Evolutionary conservation across 2,888 invertebrate genomes (phyloP), one percentile per base, ranked within the genome.

Genomic region (Frankliniella fusca): DNA sequence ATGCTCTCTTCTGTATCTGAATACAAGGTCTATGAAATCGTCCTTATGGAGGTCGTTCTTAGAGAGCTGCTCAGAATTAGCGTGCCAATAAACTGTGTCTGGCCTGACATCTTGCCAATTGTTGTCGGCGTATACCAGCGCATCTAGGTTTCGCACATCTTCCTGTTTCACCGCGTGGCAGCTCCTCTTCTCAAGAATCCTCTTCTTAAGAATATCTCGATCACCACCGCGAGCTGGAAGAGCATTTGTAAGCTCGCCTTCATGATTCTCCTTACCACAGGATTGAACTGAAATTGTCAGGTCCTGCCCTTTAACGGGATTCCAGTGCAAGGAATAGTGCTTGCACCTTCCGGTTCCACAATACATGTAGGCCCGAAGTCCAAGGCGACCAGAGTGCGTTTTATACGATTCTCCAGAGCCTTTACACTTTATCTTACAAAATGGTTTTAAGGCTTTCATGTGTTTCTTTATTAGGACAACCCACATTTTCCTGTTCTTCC

Each of bases 31-130:
- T 3, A 65, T 65, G n/a, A 65, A 7, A 3, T 15, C 11, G 65
- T 65, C 65, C 23, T 65, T 12, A n/a, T 65, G 65, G 3, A 65
- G 65, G 23, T 65, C 65, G 3, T 3, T 2, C 10, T 20, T 23
- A 1, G 65, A 65, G n/a, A 65, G 23, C 3, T 20, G n/a, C 9
- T 12, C 65, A 10, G 65, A 65, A 3, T 23, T 65, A 1, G 65
- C 65, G n/a, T 65, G 65, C 65, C 65, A 65, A n/a, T 65, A 65
- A 20, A 65, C 65, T 10, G 65, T 65, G 23, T 65, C 65, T 65
- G 65, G 65, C n/a, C n/a, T n/a, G n/a, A n/a, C n/a, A n/a, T n/a
- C n/a, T n/a, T n/a, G n/a, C n/a, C n/a, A n/a, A n/a, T 65, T 65
- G 3, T 65, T 65, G 9, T 65, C 65, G 10, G 15, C n/a, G 2